Percentiles rank a stretch among this genome's conserved stretches.
phyloP scores from a whole-genome alignment of 2,888 invertebrate species.

The Drosophila aldrichi region DNA sequence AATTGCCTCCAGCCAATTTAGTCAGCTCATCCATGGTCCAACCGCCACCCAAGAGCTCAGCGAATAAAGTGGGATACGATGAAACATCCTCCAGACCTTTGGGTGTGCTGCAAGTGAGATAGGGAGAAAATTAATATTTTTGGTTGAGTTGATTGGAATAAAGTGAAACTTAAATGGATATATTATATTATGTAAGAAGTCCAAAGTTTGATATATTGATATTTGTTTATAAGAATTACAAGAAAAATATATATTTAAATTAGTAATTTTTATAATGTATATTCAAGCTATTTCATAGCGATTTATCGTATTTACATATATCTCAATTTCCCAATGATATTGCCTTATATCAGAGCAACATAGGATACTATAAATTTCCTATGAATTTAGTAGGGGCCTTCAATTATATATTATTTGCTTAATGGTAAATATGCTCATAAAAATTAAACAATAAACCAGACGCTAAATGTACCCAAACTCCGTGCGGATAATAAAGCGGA shows the following conservation, averaged over 20 bases:
- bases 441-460: slow-evolving; percentile 34
- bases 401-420: slow-evolving; percentile 39
- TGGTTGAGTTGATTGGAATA: no score
- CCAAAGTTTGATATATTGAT: neutral
- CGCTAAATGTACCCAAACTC: slow-evolving; percentile 14
- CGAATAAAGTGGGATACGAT: slow-evolving; percentile 91
- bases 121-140: no score
- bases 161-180: no score
- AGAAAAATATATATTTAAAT: no score
- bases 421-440: slow-evolving; percentile 22
- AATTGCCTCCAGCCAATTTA: slow-evolving; percentile 91
- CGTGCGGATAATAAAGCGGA: slow-evolving; percentile 47
- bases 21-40: slow-evolving; percentile 92
- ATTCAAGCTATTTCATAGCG: no score
- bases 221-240: no score
- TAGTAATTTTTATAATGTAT: no score
- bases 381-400: slow-evolving; percentile 15
- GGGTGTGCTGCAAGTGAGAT: slow-evolving; percentile 88
- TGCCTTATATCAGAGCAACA: neutral
- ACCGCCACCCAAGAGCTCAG: slow-evolving; percentile 91
- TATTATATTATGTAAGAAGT: no score
- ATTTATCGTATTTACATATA: no score
- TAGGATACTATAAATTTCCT: neutral
- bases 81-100: slow-evolving; percentile 93
- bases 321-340: neutral